phyloP scores from a whole-genome alignment of 1,140 invertebrate genomes.

The Metaphire vulgaris region DNA sequence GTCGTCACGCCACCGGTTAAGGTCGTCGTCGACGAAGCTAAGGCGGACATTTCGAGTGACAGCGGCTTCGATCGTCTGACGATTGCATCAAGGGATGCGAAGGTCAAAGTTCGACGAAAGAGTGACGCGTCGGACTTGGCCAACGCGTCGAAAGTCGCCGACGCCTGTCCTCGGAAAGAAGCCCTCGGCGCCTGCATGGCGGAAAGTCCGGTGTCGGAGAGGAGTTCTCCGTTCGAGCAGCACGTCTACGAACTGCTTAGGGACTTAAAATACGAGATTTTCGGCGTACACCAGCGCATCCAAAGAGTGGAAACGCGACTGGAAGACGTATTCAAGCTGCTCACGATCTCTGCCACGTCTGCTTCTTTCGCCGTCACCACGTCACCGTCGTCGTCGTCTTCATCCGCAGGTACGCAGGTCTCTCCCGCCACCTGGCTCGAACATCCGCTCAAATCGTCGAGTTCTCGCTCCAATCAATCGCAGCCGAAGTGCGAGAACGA shows the following conservation, averaged over 20 bases:
- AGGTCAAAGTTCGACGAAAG: not conserved
- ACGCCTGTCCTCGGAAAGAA: not conserved
- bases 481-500: no score
- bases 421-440: not conserved
- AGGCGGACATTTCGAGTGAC: not conserved
- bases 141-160: not conserved
- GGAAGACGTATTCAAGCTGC: constrained; percentile 15
- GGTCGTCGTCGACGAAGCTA: not conserved
- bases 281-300: constrained; percentile 5
- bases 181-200: not conserved
- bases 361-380: not conserved
- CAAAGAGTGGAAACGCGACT: constrained; percentile 13
- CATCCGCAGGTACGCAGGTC: no score
- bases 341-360: not conserved
- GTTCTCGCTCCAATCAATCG: not conserved
- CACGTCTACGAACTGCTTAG: not conserved
- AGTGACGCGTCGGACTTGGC: not conserved
- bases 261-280: constrained; percentile 13
- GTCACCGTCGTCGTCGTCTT: not conserved
- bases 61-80: not conserved
- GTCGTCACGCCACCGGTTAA: not conserved
- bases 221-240: not conserved
- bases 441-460: not conserved
- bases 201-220: not conserved
- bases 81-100: not conserved